Evolutionary conservation across 2,888 invertebrate species (phyloP), one percentile per base, ranked within the genome.

Genomic region (Junonia oenone): DNA sequence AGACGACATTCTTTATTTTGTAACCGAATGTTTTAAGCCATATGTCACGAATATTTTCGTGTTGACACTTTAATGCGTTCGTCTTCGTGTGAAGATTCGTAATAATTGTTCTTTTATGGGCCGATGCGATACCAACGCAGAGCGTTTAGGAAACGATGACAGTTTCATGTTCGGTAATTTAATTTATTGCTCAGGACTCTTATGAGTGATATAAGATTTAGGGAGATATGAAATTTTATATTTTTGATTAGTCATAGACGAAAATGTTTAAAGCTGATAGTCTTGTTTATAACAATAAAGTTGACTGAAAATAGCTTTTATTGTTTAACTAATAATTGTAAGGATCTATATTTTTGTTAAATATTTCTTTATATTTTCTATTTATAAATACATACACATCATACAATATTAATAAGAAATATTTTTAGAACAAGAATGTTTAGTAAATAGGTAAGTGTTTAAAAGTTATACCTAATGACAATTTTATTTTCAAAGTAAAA

Each of bases 31-130:
- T n/a, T n/a, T n/a, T n/a, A n/a, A n/a, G n/a, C n/a, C n/a, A n/a
- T n/a, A n/a, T n/a, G n/a, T n/a, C n/a, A 65, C 60, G 63, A 72
- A 72, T 76, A 76, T 76, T 71, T 72, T 51, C 58, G 69, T 68
- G 88, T 71, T 86, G 88, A 89, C 83, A 72, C 77, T 80, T 88
- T 89, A 82, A 89, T 81, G 68, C 62, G 64, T 61, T 61, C 59
- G 62, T 67, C 68, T 69, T 69, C 79, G 83, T 87, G 88, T 85
- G 87, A 86, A 85, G 84, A 76, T 73, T 71, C 63, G 59, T 76
- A 76, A 82, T 86, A 81, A 84, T 87, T 82, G 79, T 78, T 73
- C 71, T 78, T 82, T 83, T 78, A 78, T 69, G 68, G 75, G 76
- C 35, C 53, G 51, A 54, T 29, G 56, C 57, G 71, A 73, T 80